phyloP scores from a whole-genome alignment of 2,797 vertebrate genomes.

The Megaceryle alcyon region DNA sequence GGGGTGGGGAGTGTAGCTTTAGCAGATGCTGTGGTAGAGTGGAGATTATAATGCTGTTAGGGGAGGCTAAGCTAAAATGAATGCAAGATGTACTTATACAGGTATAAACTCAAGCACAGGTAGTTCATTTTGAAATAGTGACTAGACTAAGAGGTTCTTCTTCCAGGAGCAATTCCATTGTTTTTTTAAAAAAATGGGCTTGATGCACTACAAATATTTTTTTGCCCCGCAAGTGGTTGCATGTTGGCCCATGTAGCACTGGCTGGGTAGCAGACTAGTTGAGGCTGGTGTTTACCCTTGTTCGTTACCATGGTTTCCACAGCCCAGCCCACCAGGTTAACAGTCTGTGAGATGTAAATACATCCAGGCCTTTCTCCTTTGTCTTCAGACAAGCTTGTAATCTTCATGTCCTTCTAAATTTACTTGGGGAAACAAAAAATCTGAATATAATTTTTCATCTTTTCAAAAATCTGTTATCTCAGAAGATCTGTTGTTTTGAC shows the following conservation, averaged over 20 bases:
- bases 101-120: not conserved
- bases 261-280: fast-evolving
- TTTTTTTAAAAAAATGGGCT: not conserved
- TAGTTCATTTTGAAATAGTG: not conserved
- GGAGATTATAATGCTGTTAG: not conserved
- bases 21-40: not conserved
- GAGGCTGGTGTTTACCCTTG: not conserved
- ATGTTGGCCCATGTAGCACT: not conserved
- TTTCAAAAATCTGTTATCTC: not conserved
- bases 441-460: not conserved
- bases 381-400: not conserved
- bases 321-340: not conserved
- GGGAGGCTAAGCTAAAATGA: not conserved
- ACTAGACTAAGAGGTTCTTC: not conserved
- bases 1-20: not conserved
- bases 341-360: not conserved
- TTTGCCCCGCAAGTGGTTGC: not conserved
- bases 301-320: not conserved
- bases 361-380: not conserved
- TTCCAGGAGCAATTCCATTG: not conserved
- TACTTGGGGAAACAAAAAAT: not conserved
- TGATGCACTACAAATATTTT: not conserved
- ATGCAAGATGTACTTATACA: not conserved
- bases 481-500: not conserved
- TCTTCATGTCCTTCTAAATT: not conserved